These are phyloP conservation scores for Clunio marinus DNA, from an alignment of 2,888 invertebrate species.

Conservation along the genomic window DNA sequence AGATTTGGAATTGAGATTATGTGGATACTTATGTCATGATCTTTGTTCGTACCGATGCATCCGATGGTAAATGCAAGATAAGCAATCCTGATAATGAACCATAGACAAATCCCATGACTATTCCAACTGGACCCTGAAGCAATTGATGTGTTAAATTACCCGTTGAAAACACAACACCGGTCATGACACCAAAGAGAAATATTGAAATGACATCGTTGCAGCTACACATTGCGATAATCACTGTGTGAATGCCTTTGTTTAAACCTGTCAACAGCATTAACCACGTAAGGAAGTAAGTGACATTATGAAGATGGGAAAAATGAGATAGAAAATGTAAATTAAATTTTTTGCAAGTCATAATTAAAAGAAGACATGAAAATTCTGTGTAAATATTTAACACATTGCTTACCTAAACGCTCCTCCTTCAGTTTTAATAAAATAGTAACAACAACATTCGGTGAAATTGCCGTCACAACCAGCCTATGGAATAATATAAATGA, in stretches of 20 bases:
- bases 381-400: too few species aligned
- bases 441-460: slow-evolving; percentile 71
- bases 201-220: slow-evolving; percentile 74
- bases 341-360: slow-evolving; percentile 35
- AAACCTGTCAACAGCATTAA: slow-evolving; percentile 55
- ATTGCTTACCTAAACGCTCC: slow-evolving; percentile 45
- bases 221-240: slow-evolving; percentile 57
- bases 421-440: slow-evolving; percentile 61
- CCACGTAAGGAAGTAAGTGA: background rate
- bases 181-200: slow-evolving; percentile 64
- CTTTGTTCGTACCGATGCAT: slow-evolving; percentile 47
- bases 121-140: slow-evolving; percentile 58
- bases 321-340: slow-evolving; percentile 27
- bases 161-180: slow-evolving; percentile 61
- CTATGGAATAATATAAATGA: slow-evolving; percentile 45
- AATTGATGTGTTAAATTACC: slow-evolving; percentile 53
- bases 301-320: background rate
- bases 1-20: too few species aligned
- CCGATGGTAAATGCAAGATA: slow-evolving; percentile 59
- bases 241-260: slow-evolving; percentile 68
- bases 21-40: too few species aligned
- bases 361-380: background rate
- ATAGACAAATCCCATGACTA: slow-evolving; percentile 58
- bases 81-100: slow-evolving; percentile 60
- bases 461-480: slow-evolving; percentile 63